These are phyloP conservation scores for Apis mellifera DNA, from an alignment of 1,140 invertebrate species.

Conservation along the genomic window DNA sequence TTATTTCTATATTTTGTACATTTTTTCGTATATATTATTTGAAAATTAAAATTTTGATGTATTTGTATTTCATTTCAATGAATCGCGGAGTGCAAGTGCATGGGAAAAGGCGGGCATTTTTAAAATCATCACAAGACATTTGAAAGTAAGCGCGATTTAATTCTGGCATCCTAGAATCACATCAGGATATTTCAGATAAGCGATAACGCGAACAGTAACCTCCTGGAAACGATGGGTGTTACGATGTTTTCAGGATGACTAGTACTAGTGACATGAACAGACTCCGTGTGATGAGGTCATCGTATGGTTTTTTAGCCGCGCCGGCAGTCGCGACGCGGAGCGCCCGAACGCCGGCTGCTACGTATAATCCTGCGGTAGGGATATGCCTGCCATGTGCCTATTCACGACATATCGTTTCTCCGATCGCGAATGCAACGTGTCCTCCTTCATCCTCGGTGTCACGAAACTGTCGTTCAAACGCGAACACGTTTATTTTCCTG, in stretches of 20 bases:
- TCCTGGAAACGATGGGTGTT: constrained; percentile 42
- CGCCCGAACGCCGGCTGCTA: constrained; percentile 70
- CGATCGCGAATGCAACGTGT: constrained; percentile 50
- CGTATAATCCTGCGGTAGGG: constrained; percentile 53
- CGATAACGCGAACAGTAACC: constrained; percentile 36
- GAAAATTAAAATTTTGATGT: not conserved
- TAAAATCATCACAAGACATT: not conserved
- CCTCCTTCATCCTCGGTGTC: constrained; percentile 15
- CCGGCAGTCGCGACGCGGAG: constrained; percentile 73
- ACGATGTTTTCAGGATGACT: constrained; percentile 74
- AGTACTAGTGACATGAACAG: constrained; percentile 70
- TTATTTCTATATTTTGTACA: too few relatives aligned
- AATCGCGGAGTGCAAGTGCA: not conserved
- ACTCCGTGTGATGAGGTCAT: constrained; percentile 76
- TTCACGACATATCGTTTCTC: constrained; percentile 34
- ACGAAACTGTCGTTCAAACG: constrained; percentile 1
- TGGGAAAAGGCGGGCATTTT: constrained; percentile 15
- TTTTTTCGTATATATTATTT: too few relatives aligned
- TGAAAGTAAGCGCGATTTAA: not conserved
- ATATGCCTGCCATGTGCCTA: constrained; percentile 47
- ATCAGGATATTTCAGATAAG: constrained; percentile 16
- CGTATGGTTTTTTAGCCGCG: constrained; percentile 74
- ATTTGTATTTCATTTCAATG: too few relatives aligned
- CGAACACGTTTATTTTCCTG: constrained; percentile 13
- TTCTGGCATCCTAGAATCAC: not conserved